phyloP scores from a whole-genome alignment of 2,113 vertebrate genomes.

The Pachycephala philippinensis region DNA sequence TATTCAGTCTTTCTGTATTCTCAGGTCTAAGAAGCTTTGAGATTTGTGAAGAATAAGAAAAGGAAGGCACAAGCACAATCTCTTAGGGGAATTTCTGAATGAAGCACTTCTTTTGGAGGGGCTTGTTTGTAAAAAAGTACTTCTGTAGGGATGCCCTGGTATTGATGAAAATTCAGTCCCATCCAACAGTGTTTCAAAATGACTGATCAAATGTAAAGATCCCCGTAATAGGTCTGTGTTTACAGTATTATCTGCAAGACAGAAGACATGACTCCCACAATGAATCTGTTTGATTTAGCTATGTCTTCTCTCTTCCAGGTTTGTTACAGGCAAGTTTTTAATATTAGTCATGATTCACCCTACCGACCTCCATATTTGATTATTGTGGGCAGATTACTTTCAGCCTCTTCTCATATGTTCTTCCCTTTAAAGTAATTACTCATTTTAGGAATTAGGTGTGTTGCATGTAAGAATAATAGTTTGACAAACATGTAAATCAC shows the following conservation, averaged over 20 bases:
- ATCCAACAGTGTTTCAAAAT: not conserved
- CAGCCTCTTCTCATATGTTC: not conserved
- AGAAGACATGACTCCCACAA: not conserved
- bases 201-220: not conserved
- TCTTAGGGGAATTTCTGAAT: not conserved
- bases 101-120: not conserved
- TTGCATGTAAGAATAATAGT: not conserved
- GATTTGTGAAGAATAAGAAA: not conserved
- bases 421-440: not conserved
- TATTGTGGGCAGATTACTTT: not conserved
- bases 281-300: not conserved
- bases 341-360: not conserved
- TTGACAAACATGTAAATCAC: not conserved
- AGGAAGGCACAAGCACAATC: fast-evolving
- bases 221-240: not conserved
- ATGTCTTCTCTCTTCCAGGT: not conserved
- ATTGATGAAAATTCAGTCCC: not conserved
- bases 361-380: not conserved
- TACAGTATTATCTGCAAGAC: not conserved
- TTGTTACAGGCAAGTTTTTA: not conserved
- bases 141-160: not conserved
- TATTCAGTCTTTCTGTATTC: not conserved
- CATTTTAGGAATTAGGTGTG: not conserved
- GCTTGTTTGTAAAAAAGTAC: not conserved
- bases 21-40: not conserved